A percentile compares a stretch with the other conserved stretches of the same genome.
These are phyloP conservation scores for Drosophila navojoa DNA, from an alignment of 1,140 invertebrate species.

Conservation along the genomic window DNA sequence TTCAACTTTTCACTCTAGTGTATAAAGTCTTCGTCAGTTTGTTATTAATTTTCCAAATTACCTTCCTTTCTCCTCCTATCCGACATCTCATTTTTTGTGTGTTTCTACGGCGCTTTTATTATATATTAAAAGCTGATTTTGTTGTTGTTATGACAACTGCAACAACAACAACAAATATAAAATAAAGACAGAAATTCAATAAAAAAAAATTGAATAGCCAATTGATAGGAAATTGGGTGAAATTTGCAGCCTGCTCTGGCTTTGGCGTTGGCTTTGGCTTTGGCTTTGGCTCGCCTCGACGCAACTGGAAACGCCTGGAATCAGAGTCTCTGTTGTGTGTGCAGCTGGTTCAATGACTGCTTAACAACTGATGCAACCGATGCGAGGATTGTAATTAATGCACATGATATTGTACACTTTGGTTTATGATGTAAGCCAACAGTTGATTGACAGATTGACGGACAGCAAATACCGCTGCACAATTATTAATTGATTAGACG, in stretches of 20 bases:
- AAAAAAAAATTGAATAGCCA: slow-evolving; percentile 27
- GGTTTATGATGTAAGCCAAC: slow-evolving; percentile 61
- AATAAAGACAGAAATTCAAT: slow-evolving; percentile 36
- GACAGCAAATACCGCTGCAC: slow-evolving; percentile 51
- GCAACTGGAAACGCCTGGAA: slow-evolving; percentile 15
- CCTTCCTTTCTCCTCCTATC: slow-evolving; percentile 22
- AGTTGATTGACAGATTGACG: slow-evolving; percentile 49
- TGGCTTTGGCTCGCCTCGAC: background rate
- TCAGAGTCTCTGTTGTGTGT: background rate
- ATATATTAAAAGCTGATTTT: slow-evolving; percentile 67
- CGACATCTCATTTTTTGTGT: slow-evolving; percentile 11
- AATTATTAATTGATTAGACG: slow-evolving; percentile 72
- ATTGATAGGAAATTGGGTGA: slow-evolving; percentile 76
- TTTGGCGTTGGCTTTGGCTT: background rate
- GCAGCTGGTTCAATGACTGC: slow-evolving; percentile 65
- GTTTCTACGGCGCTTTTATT: slow-evolving; percentile 36
- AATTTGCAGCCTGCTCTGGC: slow-evolving; percentile 34
- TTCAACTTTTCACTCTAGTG: background rate
- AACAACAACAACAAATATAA: background rate
- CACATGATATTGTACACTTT: slow-evolving; percentile 57
- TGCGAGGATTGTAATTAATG: slow-evolving; percentile 63
- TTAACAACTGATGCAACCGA: slow-evolving; percentile 62
- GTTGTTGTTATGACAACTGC: slow-evolving; percentile 61
- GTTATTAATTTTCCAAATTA: background rate
- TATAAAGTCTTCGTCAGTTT: background rate